These are phyloP conservation scores for Lampris megalopsis DNA, from an alignment of 2,113 vertebrate species.

Conservation along the genomic window DNA sequence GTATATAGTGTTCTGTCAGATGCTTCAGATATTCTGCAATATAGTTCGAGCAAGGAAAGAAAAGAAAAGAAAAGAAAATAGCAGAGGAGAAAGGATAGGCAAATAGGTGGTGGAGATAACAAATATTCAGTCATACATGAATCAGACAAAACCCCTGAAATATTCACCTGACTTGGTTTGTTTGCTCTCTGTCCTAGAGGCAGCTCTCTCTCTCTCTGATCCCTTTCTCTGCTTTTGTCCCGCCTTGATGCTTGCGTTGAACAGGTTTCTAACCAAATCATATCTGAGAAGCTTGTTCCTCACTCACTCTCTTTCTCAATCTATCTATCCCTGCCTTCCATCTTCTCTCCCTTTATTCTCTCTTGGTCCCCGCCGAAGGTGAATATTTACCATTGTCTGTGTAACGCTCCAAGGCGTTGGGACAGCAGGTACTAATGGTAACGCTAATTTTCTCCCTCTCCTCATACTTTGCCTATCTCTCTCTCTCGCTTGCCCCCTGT, in stretches of 20 bases:
- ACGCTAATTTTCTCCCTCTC: neutral
- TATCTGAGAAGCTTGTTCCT: neutral
- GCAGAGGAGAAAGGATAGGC: neutral
- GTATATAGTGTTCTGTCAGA: neutral
- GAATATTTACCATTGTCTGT: constrained; percentile 1
- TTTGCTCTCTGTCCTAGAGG: constrained; percentile 18
- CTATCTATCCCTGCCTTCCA: neutral
- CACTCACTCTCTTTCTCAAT: neutral
- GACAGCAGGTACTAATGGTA: neutral
- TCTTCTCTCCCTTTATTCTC: neutral
- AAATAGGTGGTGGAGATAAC: constrained; percentile 6
- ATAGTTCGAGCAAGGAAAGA: constrained; percentile 10
- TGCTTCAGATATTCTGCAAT: too few species aligned
- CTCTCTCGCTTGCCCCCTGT: neutral
- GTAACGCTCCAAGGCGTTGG: neutral
- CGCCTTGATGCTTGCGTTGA: neutral
- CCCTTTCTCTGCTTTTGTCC: neutral
- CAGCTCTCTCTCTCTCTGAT: neutral
- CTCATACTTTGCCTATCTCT: neutral
- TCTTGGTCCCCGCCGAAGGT: neutral
- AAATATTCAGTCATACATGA: constrained; percentile 17
- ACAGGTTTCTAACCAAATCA: neutral
- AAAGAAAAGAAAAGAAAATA: constrained; percentile 1
- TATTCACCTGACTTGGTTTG: constrained; percentile 53
- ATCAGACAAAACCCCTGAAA: constrained; percentile 40